Conservation (phyloP, 2,113 vertebrate genomes). For the Esox niger region DNA sequence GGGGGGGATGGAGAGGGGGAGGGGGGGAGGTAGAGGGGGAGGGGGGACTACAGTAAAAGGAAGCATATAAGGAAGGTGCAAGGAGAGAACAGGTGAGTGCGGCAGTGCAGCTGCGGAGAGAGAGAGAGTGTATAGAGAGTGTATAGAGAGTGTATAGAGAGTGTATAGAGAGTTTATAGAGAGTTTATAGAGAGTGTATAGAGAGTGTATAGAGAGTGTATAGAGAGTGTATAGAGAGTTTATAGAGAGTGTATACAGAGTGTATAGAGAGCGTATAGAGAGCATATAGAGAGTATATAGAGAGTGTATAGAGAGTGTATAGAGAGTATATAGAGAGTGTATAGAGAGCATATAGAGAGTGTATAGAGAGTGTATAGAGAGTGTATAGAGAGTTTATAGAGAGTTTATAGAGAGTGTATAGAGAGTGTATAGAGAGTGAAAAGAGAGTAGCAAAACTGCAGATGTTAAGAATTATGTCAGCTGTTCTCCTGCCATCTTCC, state of each 20-base stretch:
- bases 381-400: constrained; percentile 24
- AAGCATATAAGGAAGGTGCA: constrained; percentile 39
- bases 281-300: too few species aligned
- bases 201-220: constrained; percentile 27
- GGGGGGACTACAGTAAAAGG: constrained; percentile 24
- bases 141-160: constrained; percentile 24
- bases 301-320: constrained; percentile 20
- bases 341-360: too few species aligned
- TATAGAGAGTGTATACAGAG: constrained; percentile 27
- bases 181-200: constrained; percentile 20
- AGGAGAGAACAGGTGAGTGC: constrained; percentile 77
- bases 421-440: constrained; percentile 18
- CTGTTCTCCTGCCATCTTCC: too few species aligned
- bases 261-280: constrained; percentile 18
- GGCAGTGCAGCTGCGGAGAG: constrained; percentile 58
- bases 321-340: too few species aligned
- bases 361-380: constrained; percentile 24
- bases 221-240: constrained; percentile 15
- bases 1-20: constrained; percentile 29
- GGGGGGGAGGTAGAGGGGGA: constrained; percentile 49
- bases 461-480: constrained; percentile 74
- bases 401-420: constrained; percentile 24
- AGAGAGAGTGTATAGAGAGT: constrained; percentile 3
- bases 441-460: constrained; percentile 64
- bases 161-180: too few species aligned